Evolutionary conservation across 2,888 invertebrate genomes (phyloP), one percentile per base, ranked within the genome.

Genomic region (Watsonalla cultraria): DNA sequence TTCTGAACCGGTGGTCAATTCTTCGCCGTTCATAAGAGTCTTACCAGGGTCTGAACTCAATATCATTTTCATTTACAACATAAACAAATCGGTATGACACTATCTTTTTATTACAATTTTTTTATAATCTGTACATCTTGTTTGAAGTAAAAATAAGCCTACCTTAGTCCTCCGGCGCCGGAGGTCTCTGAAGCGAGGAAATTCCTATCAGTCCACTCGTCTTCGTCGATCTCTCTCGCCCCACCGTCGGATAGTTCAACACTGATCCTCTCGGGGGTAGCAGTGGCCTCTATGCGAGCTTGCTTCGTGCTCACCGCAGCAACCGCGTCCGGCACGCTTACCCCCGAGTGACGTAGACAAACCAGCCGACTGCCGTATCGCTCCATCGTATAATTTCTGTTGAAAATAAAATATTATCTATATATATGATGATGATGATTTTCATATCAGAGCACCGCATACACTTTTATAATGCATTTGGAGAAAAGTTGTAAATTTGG

Each of bases 191-290:
- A 95, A 0, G 96, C 96, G 46, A 96, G 94, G 81, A 97, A 97
- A 90, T 98, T 98, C 65, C 97, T 93, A 68, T 97, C 97, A 0
- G 97, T 98, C 96, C 98, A 98, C 80, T 98, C 98, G 76, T 98
- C 98, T 80, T 98, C 98, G 76, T 97, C 97, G 84, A 97, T 96
- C 83, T 96, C 96, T 0, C 82, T 59, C 0, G 86, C 86, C 1
- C 81, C 84, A 9, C 80, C 69, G 61, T 87, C 88, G 0, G 84
- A 86, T 2, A 86, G 72, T 55, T 88, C 88, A 0, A 89, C 58
- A 58, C 83, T 85, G 74, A 90, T 89, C 0, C 90, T 66, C 56
- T 90, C 89, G 0, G 88, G 87, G 0, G 86, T 85, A 1, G 76
- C 62, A 4, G 73, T 62, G 8, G 68, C 66, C 5, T 51, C 54